These are phyloP conservation scores for Ectemnius lituratus DNA, from an alignment of 2,888 invertebrate genomes.

Conservation along the genomic window DNA sequence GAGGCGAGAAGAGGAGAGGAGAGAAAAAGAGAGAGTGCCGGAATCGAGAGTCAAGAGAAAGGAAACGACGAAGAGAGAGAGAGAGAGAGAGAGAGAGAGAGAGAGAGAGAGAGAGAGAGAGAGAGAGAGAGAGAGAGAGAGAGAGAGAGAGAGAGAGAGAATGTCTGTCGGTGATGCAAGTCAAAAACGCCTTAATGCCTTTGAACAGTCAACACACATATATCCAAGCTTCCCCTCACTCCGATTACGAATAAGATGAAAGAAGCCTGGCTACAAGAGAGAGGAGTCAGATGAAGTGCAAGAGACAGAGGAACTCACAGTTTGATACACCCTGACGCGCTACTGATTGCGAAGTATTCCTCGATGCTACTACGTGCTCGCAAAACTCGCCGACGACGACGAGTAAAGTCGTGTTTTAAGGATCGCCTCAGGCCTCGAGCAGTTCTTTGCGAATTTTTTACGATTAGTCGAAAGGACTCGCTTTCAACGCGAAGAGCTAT, in stretches of 20 bases:
- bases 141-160: too few relatives aligned
- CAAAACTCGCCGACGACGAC: not conserved
- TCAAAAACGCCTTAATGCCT: slow-evolving; percentile 38
- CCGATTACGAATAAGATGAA: slow-evolving; percentile 14
- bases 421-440: not conserved
- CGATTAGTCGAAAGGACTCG: too few relatives aligned
- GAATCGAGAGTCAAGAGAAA: slow-evolving; percentile 12
- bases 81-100: too few relatives aligned
- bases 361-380: not conserved
- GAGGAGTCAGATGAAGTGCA: not conserved
- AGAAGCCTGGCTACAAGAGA: not conserved
- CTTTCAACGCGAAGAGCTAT: too few relatives aligned
- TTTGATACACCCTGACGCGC: slow-evolving; percentile 4
- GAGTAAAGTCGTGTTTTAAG: slow-evolving; percentile 2
- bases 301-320: not conserved
- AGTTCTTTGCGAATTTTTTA: too few relatives aligned
- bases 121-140: too few relatives aligned
- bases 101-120: too few relatives aligned
- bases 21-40: slow-evolving; percentile 14
- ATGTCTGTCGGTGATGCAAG: slow-evolving; percentile 11
- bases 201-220: slow-evolving; percentile 30
- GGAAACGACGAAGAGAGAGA: too few relatives aligned
- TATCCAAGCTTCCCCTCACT: slow-evolving; percentile 5
- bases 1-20: not conserved
- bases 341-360: slow-evolving; percentile 3